Evolutionary conservation across 2,888 invertebrate species (phyloP).

Genomic region (Chrysina gloriosa): DNA sequence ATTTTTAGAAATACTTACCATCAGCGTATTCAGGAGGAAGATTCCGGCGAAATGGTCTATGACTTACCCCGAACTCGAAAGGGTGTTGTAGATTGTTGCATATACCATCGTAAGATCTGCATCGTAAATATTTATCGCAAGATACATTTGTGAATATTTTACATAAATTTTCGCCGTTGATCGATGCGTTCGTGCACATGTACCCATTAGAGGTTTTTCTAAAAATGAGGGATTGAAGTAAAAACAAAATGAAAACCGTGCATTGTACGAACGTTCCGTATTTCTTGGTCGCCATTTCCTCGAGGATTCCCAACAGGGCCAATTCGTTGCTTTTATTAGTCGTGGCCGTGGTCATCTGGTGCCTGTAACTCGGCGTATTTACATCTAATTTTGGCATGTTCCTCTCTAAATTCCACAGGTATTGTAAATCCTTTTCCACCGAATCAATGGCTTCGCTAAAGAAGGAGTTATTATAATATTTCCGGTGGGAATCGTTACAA

Average conservation of each 20-base stretch:
- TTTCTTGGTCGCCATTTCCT: conserved; percentile 74
- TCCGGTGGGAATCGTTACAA: background rate
- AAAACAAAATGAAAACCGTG: too few relatives aligned
- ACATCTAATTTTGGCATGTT: conserved; percentile 65
- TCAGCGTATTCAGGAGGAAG: conserved; percentile 82
- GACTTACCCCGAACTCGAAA: conserved; percentile 76
- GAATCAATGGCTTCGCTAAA: conserved; percentile 67
- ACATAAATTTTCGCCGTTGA: conserved; percentile 71
- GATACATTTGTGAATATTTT: conserved; percentile 73
- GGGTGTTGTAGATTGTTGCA: conserved; percentile 81
- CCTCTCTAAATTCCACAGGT: conserved; percentile 21
- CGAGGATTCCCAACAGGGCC: conserved; percentile 75
- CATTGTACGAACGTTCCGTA: too few relatives aligned
- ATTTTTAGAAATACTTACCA: conserved; percentile 62
- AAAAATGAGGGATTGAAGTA: background rate
- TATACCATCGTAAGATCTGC: conserved; percentile 77
- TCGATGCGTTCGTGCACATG: conserved; percentile 70
- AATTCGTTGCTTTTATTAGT: conserved; percentile 71
- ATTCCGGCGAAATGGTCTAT: conserved; percentile 80
- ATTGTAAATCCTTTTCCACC: conserved; percentile 70
- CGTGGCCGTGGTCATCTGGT: conserved; percentile 78
- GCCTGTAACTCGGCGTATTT: conserved; percentile 75
- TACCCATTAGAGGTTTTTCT: background rate
- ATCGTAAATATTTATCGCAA: conserved; percentile 64
- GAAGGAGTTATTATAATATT: conserved; percentile 55